Evolutionary conservation across 2,113 vertebrate genomes (phyloP), one percentile per base, ranked within the genome.

Genomic region (Chrysochloris asiatica): DNA sequence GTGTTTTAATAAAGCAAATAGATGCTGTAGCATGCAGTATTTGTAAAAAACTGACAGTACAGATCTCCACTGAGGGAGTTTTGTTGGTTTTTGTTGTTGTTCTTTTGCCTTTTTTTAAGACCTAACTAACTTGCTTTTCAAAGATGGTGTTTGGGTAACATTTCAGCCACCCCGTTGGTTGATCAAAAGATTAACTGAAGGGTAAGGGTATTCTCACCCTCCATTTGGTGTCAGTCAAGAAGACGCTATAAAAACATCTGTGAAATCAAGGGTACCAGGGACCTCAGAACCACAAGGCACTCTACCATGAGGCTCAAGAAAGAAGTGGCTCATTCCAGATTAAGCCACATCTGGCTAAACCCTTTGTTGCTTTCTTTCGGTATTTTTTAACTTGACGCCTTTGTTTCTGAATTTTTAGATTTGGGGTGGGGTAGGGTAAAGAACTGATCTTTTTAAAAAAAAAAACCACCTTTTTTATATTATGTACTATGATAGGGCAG

Each of bases 1-100:
- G 96, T 97, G 97, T 97, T 97, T 95, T 96, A 97, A 96, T 96
- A 97, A 98, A 97, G 96, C 95, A 97, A 98, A 97, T 90, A 96
- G 97, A 98, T 96, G 97, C 97, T 97, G 97, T 97, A 95, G 95
- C 97, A 97, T 77, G 97, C 96, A 95, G 96, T 96, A 96, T 96
- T 97, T 95, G 94, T 95, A 96, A 97, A 98, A 97, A 16, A 22
- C 96, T 94, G 93, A 98, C 95, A 97, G 98, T 97, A 98, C 89
- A 95, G 95, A 96, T 94, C 96, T 96, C 94, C 95, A 95, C 96
- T 71, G 84, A 95, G 88, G 41, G 16, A n/a, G n/a, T 17, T 43
- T 86, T 91, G 52, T n/a, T n/a, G n/a, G n/a, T n/a, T n/a, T n/a
- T n/a, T n/a, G n/a, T n/a, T n/a, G n/a, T n/a, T n/a, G n/a, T n/a